Conservation (phyloP, 2,888 invertebrate species). For the Labia minor region DNA sequence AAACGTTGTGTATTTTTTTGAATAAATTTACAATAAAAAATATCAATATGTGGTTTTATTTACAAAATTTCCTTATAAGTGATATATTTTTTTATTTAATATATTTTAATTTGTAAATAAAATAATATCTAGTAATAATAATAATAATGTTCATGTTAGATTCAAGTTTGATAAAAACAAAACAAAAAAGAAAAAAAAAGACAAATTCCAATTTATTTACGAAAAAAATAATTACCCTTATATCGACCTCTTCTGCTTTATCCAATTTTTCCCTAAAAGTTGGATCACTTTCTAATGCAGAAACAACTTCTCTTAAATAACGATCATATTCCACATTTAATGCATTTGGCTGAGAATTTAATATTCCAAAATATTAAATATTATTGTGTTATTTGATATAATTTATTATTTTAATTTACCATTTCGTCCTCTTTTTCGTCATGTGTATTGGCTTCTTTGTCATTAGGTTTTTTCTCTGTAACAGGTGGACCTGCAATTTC, state of each 20-base stretch:
- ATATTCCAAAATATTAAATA: background rate
- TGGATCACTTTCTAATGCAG: constrained; percentile 77
- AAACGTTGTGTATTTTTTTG: too few species aligned
- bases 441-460: constrained; percentile 29
- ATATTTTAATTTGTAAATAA: too few species aligned
- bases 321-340: constrained; percentile 66
- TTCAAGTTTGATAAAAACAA: too few species aligned
- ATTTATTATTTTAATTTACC: constrained; percentile 22
- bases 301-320: constrained; percentile 82
- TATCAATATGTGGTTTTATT: too few species aligned
- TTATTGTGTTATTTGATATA: too few species aligned
- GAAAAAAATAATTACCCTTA: constrained; percentile 40
- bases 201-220: too few species aligned
- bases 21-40: too few species aligned
- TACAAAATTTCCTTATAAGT: too few species aligned
- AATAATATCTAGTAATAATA: too few species aligned
- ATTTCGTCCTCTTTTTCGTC: constrained; percentile 40
- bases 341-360: constrained; percentile 24
- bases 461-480: constrained; percentile 38
- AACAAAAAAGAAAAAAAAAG: too few species aligned
- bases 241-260: constrained; percentile 70
- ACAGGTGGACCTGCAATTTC: constrained; percentile 41
- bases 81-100: too few species aligned
- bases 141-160: too few species aligned
- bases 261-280: constrained; percentile 71